Evolutionary conservation across 2,113 vertebrate genomes (phyloP).

Genomic region (Ceratotherium simum): DNA sequence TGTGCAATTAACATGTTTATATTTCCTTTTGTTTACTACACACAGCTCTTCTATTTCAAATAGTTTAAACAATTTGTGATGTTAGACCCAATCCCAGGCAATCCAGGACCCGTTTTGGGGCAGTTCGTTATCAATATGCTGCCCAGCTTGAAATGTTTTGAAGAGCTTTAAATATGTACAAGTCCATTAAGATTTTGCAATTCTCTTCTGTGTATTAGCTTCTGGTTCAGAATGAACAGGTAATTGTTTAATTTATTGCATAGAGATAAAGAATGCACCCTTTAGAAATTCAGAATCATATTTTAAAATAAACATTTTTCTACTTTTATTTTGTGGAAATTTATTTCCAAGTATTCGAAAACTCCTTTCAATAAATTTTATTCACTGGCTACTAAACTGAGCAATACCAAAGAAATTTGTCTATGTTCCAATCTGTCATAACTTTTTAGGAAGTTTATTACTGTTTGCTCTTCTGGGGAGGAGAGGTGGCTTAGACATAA

Average conservation of each 20-base stretch:
- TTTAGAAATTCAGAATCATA: background rate
- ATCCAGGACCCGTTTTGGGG: background rate
- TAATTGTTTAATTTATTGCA: background rate
- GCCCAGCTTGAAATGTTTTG: constrained; percentile 42
- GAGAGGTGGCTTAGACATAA: background rate
- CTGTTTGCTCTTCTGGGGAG: background rate
- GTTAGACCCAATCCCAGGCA: background rate
- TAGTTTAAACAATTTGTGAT: background rate
- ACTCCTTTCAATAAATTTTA: constrained; percentile 57
- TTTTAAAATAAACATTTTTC: constrained; percentile 55
- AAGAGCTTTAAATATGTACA: background rate
- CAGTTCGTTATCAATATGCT: background rate
- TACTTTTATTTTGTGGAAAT: constrained; percentile 37
- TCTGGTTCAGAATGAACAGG: constrained; percentile 13
- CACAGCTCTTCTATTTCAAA: background rate
- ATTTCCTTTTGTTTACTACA: background rate
- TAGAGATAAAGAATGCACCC: background rate
- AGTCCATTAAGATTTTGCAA: background rate
- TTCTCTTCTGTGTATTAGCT: background rate
- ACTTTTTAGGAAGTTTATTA: background rate
- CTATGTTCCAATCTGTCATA: background rate
- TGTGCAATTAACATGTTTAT: background rate
- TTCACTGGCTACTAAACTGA: constrained; percentile 16
- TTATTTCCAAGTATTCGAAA: constrained; percentile 39
- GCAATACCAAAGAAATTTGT: constrained; percentile 34